These are phyloP conservation scores for Caenorhabditis imperialis DNA, from an alignment of 2,888 invertebrate species.

Conservation along the genomic window DNA sequence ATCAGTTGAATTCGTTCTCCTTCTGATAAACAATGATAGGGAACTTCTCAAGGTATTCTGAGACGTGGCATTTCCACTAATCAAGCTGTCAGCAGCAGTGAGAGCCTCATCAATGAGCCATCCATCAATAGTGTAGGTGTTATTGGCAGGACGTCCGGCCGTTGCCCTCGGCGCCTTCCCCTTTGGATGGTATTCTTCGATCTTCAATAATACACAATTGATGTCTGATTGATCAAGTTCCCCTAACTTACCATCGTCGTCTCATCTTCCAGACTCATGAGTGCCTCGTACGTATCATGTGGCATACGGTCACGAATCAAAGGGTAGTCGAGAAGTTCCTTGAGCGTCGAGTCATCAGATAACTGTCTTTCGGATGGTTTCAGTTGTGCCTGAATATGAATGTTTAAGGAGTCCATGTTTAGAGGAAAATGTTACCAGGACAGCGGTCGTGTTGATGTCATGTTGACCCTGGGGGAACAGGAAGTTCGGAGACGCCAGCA, in stretches of 20 bases:
- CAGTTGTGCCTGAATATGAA: constrained; percentile 59
- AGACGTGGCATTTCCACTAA: constrained; percentile 4
- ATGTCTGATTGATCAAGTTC: constrained; percentile 9
- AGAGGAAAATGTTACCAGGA: constrained; percentile 62
- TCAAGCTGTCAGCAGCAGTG: constrained; percentile 7
- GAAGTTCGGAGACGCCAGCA: constrained; percentile 75
- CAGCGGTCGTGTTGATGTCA: constrained; percentile 67
- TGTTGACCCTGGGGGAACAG: constrained; percentile 70
- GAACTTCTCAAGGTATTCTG: constrained; percentile 35
- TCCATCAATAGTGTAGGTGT: constrained; percentile 64
- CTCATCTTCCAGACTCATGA: constrained; percentile 49
- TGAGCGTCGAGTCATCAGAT: constrained; percentile 56
- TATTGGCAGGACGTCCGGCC: not conserved
- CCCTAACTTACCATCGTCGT: constrained; percentile 28
- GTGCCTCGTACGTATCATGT: constrained; percentile 17
- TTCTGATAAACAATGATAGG: constrained; percentile 25
- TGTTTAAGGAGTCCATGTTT: not conserved
- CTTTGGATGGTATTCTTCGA: constrained; percentile 32
- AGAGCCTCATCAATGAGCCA: constrained; percentile 68
- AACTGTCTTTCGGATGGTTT: constrained; percentile 52
- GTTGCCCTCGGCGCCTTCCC: not conserved
- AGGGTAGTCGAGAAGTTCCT: constrained; percentile 59
- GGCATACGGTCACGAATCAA: constrained; percentile 64
- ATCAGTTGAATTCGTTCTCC: constrained; percentile 20
- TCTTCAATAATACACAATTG: constrained; percentile 22